Base-by-base conservation (phyloP, 35 echinoderm and acorn worm genomes). In the Diadema setosum region DNA sequence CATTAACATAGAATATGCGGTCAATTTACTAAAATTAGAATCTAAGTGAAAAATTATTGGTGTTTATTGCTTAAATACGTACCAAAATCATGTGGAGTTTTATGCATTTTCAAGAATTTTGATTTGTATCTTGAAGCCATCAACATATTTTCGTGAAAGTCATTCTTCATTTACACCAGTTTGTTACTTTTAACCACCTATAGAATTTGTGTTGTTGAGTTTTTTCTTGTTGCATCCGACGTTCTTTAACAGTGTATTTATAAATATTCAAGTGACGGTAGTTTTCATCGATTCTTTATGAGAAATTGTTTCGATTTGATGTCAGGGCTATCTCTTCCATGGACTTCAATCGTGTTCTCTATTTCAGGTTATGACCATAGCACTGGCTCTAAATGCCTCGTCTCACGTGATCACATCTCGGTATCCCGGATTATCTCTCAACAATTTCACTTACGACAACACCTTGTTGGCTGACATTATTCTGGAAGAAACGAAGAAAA, bases 361-460 rank as follows among this genome's bases (percentile, higher is more conserved):
- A 52, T 52, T n/a, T 11, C 48, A 52, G 48, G n/a, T 52, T n/a
- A 52, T 52, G 48, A 52, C 48, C 39, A 86, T 86, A 20, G 84
- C 67, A 1, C 27, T 92, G 20, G 90, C 90, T 39, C 83, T 92
- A 1, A 92, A 92, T 81, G 48, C 58, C 12, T 92, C 90, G 9
- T 81, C 81, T 43, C 34, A 84, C 12, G 48, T 81, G 20, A 37
- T 92, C 6, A 50, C 67, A 7, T 18, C 74, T 12, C 48, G 73
- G 58, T 45, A 81, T 0, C 90, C 90, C 1, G 55, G 70, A 4
- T n/a, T 18, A 45, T 43, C 25, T 24, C 83, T 92, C 18, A 49
- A 86, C 39, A 48, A 86, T 42, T 92, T 92, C 69, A 92, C 83
- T 12, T 92, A 92, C 55, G 65, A 63, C 34, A 50, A 86, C 55